phyloP scores from a whole-genome alignment of 2,888 invertebrate genomes.

The Laothoe populi region DNA sequence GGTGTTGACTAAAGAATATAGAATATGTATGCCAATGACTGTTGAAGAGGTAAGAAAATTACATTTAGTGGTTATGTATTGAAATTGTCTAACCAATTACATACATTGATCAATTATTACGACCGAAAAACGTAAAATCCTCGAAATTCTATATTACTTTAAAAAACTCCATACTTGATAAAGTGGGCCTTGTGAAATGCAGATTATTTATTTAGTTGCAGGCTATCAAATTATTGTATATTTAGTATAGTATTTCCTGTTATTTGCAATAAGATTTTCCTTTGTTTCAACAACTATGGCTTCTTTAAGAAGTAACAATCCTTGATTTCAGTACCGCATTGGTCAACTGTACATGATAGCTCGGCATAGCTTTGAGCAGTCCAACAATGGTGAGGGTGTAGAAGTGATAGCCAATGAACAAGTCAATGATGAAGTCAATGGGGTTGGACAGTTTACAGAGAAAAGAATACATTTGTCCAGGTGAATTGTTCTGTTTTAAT shows the following conservation, averaged over 20 bases:
- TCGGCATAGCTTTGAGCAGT: slow-evolving; percentile 95
- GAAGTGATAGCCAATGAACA: slow-evolving; percentile 94
- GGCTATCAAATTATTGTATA: too few relatives aligned
- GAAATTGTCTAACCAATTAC: background rate
- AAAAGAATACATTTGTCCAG: slow-evolving; percentile 95
- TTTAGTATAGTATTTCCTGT: too few relatives aligned
- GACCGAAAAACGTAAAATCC: too few relatives aligned
- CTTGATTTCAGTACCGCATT: slow-evolving; percentile 90
- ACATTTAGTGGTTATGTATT: slow-evolving; percentile 14
- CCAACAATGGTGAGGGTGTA: slow-evolving; percentile 95
- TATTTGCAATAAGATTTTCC: too few relatives aligned
- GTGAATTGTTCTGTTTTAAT: slow-evolving; percentile 64
- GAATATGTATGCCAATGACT: slow-evolving; percentile 96
- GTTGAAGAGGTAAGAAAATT: slow-evolving; percentile 91
- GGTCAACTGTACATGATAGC: slow-evolving; percentile 98
- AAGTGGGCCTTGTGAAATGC: too few relatives aligned
- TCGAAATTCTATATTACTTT: too few relatives aligned
- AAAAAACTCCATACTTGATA: too few relatives aligned
- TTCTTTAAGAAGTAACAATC: too few relatives aligned
- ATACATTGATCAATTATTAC: background rate
- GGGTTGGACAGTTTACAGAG: slow-evolving; percentile 94
- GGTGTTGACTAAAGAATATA: slow-evolving; percentile 94
- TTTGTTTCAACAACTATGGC: background rate
- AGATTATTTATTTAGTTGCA: too few relatives aligned
- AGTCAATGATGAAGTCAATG: slow-evolving; percentile 91